phyloP scores from a whole-genome alignment of 2,888 invertebrate genomes.

The Caenorhabditis afra region DNA sequence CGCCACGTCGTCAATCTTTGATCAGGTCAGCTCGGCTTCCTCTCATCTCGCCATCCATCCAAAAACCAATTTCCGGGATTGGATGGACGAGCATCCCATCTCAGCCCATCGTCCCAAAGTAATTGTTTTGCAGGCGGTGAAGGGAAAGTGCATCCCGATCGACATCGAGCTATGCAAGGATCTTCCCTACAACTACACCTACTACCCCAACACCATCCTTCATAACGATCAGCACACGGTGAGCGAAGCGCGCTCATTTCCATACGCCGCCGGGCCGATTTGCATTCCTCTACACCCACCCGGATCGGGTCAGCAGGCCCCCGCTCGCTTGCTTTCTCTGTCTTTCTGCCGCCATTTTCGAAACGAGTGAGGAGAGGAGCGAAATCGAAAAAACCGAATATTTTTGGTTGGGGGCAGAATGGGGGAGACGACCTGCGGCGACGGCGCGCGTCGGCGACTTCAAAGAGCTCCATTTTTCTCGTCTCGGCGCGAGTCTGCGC shows the following conservation, averaged over 20 bases:
- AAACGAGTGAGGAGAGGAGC: background rate
- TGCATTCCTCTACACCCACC: conserved; percentile 9
- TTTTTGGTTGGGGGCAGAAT: conserved; percentile 13
- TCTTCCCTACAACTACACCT: conserved; percentile 71
- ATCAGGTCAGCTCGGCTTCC: conserved; percentile 58
- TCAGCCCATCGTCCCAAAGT: conserved; percentile 8
- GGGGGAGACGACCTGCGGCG: conserved; percentile 19
- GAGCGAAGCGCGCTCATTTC: conserved; percentile 33
- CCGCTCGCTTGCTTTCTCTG: background rate
- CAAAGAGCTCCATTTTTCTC: conserved; percentile 61
- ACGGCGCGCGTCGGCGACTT: conserved; percentile 40
- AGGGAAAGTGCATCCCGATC: conserved; percentile 76
- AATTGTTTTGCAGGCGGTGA: conserved; percentile 70
- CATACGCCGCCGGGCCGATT: conserved; percentile 21
- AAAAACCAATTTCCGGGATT: conserved; percentile 52
- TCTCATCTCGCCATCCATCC: background rate
- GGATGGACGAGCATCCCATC: conserved; percentile 5
- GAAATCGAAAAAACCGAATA: conserved; percentile 11
- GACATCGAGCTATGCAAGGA: conserved; percentile 76
- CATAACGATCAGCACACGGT: conserved; percentile 74
- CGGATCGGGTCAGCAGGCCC: no score
- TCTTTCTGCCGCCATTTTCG: background rate
- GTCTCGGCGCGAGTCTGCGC: conserved; percentile 43
- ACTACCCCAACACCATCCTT: conserved; percentile 64
- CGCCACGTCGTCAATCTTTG: conserved; percentile 61